Evolutionary conservation across 92 coral and sea anemone genomes (phyloP), one percentile per base, ranked within the genome.

Genomic region (Muricea muricata): DNA sequence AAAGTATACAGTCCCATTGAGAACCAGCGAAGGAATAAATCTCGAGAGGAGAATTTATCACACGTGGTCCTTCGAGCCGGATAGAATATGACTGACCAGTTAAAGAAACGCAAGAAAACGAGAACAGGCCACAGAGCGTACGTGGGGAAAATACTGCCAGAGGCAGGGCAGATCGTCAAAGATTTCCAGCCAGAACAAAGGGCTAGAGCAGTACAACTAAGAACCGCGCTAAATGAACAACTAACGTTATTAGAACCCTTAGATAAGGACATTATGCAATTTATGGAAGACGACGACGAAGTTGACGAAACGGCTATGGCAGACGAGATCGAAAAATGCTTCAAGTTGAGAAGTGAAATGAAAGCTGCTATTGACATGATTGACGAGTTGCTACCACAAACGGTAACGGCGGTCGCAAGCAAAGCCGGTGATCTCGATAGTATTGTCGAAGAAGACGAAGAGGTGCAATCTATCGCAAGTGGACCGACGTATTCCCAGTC

Each of bases 41-140:
- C 50, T 45, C 50, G 14, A 1, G 50, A 45, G 15, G 50, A 45
- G 50, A 45, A 35, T 82, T 46, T 63, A 55, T 55, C n/a, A 70
- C 66, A 82, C n/a, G 23, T 82, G 87, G 80, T 78, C 89, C 84
- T 78, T 78, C 80, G 85, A 86, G 85, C 75, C 84, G 78, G 84
- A 85, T 76, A 60, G 39, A 35, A 73, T 45, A 82, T 68, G 86
- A 63, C 78, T 54, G 55, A 70, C 10, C 33, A 30, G 24, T 17
- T 84, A 46, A 84, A 71, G 29, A 47, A 66, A 17, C 70, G 65
- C 21, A 52, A 68, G 37, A 71, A 58, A 37, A 73, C 81, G 34
- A 39, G 73, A 30, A 35, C 40, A 10, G 73, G 73, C 40, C 73
- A 65, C 73, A 1, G 40, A 35, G 73, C 37, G 20, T 65, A 28